Percentiles rank a stretch among this genome's conserved stretches.
These are phyloP conservation scores for Drosophila sp. DNA, from an alignment of 1,140 invertebrate species.

Conservation along the genomic window DNA sequence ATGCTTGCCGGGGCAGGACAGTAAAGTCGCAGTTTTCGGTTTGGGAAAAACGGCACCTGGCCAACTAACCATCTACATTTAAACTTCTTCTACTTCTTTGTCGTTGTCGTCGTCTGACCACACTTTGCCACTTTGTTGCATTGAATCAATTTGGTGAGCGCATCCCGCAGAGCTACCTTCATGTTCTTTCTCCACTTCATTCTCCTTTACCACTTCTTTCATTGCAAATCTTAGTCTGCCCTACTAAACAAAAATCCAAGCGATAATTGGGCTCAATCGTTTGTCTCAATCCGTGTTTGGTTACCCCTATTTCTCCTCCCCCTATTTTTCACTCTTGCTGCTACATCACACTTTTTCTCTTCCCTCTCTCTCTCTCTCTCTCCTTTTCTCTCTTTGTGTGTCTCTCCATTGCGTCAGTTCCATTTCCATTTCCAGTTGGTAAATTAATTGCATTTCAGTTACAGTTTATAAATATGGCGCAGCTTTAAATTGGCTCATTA, in stretches of 20 bases:
- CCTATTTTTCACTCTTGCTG: not conserved
- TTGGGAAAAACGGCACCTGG: conserved; percentile 73
- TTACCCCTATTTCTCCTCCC: not conserved
- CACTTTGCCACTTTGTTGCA: conserved; percentile 63
- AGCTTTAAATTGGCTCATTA: conserved; percentile 80
- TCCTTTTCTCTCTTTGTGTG: not conserved
- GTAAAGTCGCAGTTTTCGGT: conserved; percentile 22
- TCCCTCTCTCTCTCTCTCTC: not conserved
- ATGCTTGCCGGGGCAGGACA: not conserved
- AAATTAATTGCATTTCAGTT: conserved; percentile 75
- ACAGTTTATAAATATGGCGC: conserved; percentile 74
- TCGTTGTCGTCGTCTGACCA: conserved; percentile 38
- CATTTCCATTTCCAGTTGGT: conserved; percentile 30
- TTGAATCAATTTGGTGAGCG: conserved; percentile 48
- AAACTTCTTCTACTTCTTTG: conserved; percentile 7
- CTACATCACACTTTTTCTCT: not conserved
- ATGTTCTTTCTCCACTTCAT: not conserved
- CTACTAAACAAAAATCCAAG: conserved; percentile 49
- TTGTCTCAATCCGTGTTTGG: not conserved
- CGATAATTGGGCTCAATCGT: conserved; percentile 53
- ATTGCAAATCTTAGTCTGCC: conserved; percentile 38
- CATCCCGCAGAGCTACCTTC: not conserved
- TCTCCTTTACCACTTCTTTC: not conserved
- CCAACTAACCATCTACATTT: conserved; percentile 35
- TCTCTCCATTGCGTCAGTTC: not conserved